Evolutionary conservation across 2,888 invertebrate species (phyloP).

Genomic region (Drosophila mayaguana): DNA sequence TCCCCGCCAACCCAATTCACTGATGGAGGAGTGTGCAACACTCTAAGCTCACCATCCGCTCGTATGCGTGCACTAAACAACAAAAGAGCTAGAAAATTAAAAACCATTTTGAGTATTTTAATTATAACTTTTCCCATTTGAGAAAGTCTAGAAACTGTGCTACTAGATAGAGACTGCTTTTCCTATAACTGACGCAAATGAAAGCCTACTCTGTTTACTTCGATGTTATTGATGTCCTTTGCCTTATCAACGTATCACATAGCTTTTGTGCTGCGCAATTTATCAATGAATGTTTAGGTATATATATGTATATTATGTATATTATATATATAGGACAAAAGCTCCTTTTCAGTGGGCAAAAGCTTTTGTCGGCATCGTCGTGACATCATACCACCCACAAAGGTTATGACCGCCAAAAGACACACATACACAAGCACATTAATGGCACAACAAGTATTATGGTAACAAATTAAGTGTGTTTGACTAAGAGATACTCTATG

Average conservation of each 20-base stretch:
- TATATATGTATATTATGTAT: neutral
- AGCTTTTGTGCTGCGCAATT: constrained; percentile 26
- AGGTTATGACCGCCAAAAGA: constrained; percentile 29
- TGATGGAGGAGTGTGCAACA: constrained; percentile 89
- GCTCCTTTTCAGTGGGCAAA: constrained; percentile 35
- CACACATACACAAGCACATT: constrained; percentile 20
- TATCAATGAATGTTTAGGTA: constrained; percentile 21
- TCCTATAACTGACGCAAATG: neutral
- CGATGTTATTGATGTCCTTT: constrained; percentile 7
- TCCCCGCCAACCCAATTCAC: constrained; percentile 88
- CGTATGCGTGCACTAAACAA: constrained; percentile 62
- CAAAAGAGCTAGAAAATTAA: constrained; percentile 64
- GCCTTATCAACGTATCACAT: constrained; percentile 14
- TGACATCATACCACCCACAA: constrained; percentile 62
- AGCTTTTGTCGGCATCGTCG: constrained; percentile 41
- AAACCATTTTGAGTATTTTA: constrained; percentile 64
- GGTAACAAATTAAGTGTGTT: neutral
- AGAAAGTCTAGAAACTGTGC: neutral
- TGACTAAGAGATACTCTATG: constrained; percentile 20
- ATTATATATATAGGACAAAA: constrained; percentile 33
- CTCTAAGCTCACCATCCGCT: constrained; percentile 86
- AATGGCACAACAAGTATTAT: constrained; percentile 51
- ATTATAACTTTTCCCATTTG: neutral
- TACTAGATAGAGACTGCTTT: neutral
- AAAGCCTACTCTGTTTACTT: constrained; percentile 18